Evolutionary conservation across 1,140 invertebrate species (phyloP), one percentile per base, ranked within the genome.

Genomic region (Lysiphlebus fabarum): DNA sequence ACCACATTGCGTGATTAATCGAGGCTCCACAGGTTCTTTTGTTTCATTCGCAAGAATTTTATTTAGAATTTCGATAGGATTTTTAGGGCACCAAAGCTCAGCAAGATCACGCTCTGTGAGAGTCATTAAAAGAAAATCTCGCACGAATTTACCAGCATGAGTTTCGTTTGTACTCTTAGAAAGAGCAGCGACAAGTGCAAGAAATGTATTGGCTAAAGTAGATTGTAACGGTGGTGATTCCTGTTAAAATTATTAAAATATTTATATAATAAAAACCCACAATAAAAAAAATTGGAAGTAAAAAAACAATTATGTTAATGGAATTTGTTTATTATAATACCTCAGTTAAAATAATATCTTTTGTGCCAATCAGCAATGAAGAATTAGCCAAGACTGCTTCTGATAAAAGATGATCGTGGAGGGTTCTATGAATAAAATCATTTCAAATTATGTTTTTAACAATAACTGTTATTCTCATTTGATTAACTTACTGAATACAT

Each of bases 111-210:
- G 86, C 10, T 87, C 89, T 72, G 87, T 85, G 33, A 97, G 76
- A 69, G 89, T 87, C 9, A 88, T 84, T 49, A 95, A 82, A 17
- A 98, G 80, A 71, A 98, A 93, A 74, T 98, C 95, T 54, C 88
- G 79, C 5, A 97, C 83, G 81, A 98, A 96, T 61, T 82, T 71
- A 62, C 87, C 82, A 0, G 90, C 85, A 4, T 73, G 75, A 37
- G 64, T 59, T 4, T 63, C 36, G 48, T 77, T 54, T 8, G 62
- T 62, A 57, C 75, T 78, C 10, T 66, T 72, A 3, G 84, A 73
- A n/a, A 98, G 73, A 1, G 90, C 90, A 33, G 86, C 86, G 44
- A 96, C 83, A 8, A 97, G 74, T n/a, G 94, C 92, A 69, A 87
- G 85, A 56, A 97, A 88, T 33, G 88, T 86, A 47, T 85, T 82